These are phyloP conservation scores for Napeogenes inachia DNA, from an alignment of 2,888 invertebrate genomes.

Conservation along the genomic window DNA sequence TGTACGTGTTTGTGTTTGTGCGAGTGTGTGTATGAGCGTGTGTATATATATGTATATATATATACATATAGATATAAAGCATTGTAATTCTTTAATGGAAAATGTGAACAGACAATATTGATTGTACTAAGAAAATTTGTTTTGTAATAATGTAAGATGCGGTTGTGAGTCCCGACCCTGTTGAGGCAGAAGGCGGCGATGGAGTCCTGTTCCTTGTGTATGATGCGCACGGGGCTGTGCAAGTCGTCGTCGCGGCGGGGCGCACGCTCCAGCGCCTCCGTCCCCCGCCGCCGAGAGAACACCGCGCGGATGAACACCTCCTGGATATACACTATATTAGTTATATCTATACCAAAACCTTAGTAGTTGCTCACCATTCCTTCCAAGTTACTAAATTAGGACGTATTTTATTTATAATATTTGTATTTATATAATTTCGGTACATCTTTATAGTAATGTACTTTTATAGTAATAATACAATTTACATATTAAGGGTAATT, in stretches of 20 bases:
- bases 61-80: too few species aligned
- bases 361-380: too few species aligned
- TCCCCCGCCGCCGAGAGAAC: constrained; percentile 87
- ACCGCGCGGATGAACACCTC: constrained; percentile 97
- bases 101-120: too few species aligned
- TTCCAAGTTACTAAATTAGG: too few species aligned
- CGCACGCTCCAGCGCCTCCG: constrained; percentile 39
- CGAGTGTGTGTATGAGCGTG: too few species aligned
- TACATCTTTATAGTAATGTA: not conserved
- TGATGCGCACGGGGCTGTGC: constrained; percentile 93
- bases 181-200: constrained; percentile 98
- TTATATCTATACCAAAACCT: not conserved
- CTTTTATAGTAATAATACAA: too few species aligned
- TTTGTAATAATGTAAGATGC: too few species aligned
- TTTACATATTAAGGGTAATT: too few species aligned
- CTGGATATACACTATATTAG: constrained; percentile 35
- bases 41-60: too few species aligned
- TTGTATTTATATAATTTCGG: not conserved
- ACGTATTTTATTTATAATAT: not conserved
- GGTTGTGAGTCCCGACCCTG: constrained; percentile 77
- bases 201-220: constrained; percentile 99
- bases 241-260: constrained; percentile 55
- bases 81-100: too few species aligned
- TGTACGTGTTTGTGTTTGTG: too few species aligned
- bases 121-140: too few species aligned